Evolutionary conservation across 2,888 invertebrate genomes (phyloP).

Genomic region (Pollenia amentaria): DNA sequence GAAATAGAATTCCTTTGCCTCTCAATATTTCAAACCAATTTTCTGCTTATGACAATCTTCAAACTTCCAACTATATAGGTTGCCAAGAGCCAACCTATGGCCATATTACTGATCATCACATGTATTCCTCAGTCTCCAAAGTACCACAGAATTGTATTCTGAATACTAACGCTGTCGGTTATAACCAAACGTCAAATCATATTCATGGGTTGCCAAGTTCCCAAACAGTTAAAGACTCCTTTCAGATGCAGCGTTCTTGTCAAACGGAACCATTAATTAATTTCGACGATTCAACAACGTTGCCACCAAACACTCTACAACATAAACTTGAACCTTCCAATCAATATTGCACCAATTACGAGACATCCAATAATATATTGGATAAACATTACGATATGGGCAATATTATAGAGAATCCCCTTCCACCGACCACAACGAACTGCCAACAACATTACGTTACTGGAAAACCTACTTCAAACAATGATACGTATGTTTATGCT

Average conservation of each 20-base stretch:
- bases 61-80: constrained; percentile 54
- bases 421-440: neutral
- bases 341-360: constrained; percentile 29
- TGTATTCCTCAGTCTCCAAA: constrained; percentile 78
- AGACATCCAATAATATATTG: constrained; percentile 26
- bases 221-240: constrained; percentile 69
- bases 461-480: constrained; percentile 19
- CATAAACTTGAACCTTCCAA: constrained; percentile 67
- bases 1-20: constrained; percentile 84
- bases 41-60: constrained; percentile 76
- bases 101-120: constrained; percentile 75
- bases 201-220: constrained; percentile 47
- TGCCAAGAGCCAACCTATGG: constrained; percentile 75
- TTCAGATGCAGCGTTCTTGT: constrained; percentile 80
- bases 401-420: neutral
- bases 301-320: constrained; percentile 69
- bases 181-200: constrained; percentile 11
- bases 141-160: constrained; percentile 39
- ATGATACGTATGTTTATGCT: constrained; percentile 57
- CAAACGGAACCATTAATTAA: constrained; percentile 82
- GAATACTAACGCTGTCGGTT: constrained; percentile 18
- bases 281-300: constrained; percentile 79
- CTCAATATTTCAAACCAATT: constrained; percentile 83
- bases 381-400: constrained; percentile 44
- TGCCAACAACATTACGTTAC: constrained; percentile 16